These are phyloP conservation scores for Scaptomyza pallida DNA, from an alignment of 1,140 invertebrate species.

Conservation along the genomic window DNA sequence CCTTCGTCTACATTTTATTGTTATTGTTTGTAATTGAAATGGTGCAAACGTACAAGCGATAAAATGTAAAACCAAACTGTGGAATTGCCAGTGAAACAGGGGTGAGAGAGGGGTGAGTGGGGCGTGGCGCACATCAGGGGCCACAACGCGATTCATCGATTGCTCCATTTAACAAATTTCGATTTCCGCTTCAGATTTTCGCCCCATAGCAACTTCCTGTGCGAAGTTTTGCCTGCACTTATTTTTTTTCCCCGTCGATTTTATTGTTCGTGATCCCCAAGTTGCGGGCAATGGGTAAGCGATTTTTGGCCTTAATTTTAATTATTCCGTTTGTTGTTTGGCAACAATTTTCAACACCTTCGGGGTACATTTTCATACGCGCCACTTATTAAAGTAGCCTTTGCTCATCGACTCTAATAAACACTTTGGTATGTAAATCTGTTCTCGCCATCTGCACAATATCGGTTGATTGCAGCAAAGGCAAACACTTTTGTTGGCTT, in stretches of 20 bases:
- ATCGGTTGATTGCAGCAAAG: not conserved
- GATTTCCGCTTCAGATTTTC: constrained; percentile 80
- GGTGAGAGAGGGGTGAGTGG: not conserved
- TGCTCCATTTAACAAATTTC: constrained; percentile 83
- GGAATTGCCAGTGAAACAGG: constrained; percentile 9
- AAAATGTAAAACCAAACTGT: constrained; percentile 76
- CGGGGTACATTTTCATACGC: constrained; percentile 46
- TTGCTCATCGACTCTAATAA: not conserved
- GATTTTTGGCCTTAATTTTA: constrained; percentile 62
- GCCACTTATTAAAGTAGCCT: not conserved
- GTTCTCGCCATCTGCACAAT: not conserved
- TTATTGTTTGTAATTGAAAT: constrained; percentile 83
- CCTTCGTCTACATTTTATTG: constrained; percentile 65
- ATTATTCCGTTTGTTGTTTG: constrained; percentile 59
- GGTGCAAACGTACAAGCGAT: constrained; percentile 81
- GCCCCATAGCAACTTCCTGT: constrained; percentile 68
- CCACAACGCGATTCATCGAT: constrained; percentile 64
- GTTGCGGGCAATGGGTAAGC: constrained; percentile 32
- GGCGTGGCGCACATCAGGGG: constrained; percentile 38
- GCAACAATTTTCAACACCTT: constrained; percentile 42
- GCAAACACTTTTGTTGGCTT: not conserved
- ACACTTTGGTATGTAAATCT: not conserved
- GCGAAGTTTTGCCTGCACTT: constrained; percentile 58
- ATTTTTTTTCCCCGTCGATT: no score
- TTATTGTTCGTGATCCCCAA: constrained; percentile 60